These are phyloP conservation scores for Python bivittatus DNA, from an alignment of 2,113 vertebrate genomes.

Conservation along the genomic window DNA sequence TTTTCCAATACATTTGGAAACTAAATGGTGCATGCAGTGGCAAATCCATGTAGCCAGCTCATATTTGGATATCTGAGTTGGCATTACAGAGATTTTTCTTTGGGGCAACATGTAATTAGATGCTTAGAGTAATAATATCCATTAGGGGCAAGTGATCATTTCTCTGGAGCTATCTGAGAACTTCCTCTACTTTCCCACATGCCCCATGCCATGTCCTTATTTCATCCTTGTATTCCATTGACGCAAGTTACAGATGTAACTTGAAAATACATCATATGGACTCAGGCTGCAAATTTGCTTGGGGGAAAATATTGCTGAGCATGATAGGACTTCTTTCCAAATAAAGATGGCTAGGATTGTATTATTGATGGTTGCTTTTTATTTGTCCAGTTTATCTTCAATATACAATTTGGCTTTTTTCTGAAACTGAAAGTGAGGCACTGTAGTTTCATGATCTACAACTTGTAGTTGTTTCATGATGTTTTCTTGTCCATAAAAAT, in stretches of 20 bases:
- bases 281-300: background rate
- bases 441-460: background rate
- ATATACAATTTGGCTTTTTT: background rate
- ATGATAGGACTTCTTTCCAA: background rate
- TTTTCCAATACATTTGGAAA: background rate
- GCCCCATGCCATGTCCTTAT: background rate
- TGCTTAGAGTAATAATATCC: background rate
- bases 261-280: background rate
- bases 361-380: background rate
- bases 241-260: background rate
- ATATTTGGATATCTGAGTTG: background rate
- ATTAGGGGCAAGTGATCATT: background rate
- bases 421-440: background rate
- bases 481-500: background rate
- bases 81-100: background rate
- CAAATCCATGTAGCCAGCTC: background rate
- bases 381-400: background rate
- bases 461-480: background rate
- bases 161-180: background rate
- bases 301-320: background rate
- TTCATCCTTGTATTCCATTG: background rate
- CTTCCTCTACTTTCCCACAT: background rate
- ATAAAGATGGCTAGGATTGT: background rate
- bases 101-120: background rate
- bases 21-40: background rate